Evolutionary conservation across 2,797 vertebrate genomes (phyloP).

Genomic region (Lycodopsis pacificus): DNA sequence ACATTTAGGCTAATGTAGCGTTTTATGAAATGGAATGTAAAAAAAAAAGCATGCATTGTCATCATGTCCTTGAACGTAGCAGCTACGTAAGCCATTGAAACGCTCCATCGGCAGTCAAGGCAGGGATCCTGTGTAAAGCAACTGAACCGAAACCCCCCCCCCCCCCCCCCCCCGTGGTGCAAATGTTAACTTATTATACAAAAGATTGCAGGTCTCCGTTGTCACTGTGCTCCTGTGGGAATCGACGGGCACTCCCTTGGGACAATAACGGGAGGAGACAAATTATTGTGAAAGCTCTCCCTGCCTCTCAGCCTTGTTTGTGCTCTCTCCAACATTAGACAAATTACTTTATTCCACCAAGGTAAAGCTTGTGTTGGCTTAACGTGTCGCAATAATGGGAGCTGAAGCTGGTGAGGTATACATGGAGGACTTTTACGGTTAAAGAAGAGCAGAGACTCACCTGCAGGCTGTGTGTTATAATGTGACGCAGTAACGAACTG

Average conservation of each 20-base stretch:
- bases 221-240: not conserved
- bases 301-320: conserved; percentile 48
- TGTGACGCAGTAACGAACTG: not conserved
- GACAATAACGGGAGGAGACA: conserved; percentile 61
- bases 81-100: conserved; percentile 28
- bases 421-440: not conserved
- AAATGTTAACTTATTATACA: conserved; percentile 18
- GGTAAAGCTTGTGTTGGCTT: conserved; percentile 35
- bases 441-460: not conserved
- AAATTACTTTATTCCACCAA: conserved; percentile 63
- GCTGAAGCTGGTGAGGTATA: not conserved
- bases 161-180: not conserved
- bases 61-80: conserved; percentile 64
- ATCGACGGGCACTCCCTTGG: conserved; percentile 17
- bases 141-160: conserved; percentile 2
- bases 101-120: conserved; percentile 29
- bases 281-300: conserved; percentile 71
- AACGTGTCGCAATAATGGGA: conserved; percentile 16
- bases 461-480: not conserved
- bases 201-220: not conserved
- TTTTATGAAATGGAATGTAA: conserved; percentile 64
- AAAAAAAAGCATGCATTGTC: conserved; percentile 51
- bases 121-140: conserved; percentile 19
- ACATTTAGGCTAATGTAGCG: conserved; percentile 73
- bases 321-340: conserved; percentile 66